Evolutionary conservation across 2,888 invertebrate species (phyloP).

Genomic region (Lordiphosa fenestrarum): DNA sequence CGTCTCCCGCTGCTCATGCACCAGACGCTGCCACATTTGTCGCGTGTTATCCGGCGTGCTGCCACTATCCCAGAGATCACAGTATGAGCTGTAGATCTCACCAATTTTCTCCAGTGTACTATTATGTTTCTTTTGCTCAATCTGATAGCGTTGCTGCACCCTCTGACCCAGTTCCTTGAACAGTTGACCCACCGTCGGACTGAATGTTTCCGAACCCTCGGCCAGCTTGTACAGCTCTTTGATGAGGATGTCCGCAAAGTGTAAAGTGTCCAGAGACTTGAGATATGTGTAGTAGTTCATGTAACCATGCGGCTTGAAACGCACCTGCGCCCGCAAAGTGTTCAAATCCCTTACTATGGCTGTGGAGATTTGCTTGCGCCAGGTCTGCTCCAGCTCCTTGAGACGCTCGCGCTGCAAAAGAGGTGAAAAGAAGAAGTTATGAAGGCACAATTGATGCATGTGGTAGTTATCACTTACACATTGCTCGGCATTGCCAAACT

Average conservation of each 20-base stretch:
- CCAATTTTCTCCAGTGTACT: constrained; percentile 85
- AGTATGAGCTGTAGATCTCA: constrained; percentile 84
- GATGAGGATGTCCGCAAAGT: constrained; percentile 85
- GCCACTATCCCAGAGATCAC: constrained; percentile 83
- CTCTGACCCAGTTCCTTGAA: constrained; percentile 86
- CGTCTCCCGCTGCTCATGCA: constrained; percentile 81
- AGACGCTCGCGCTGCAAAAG: constrained; percentile 83
- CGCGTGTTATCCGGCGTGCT: constrained; percentile 82
- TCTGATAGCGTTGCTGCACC: constrained; percentile 85
- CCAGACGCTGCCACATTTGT: constrained; percentile 87
- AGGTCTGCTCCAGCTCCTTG: constrained; percentile 83
- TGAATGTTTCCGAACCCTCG: constrained; percentile 90
- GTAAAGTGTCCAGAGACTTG: constrained; percentile 83
- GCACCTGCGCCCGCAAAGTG: constrained; percentile 84
- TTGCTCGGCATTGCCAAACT: constrained; percentile 77
- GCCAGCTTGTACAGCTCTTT: constrained; percentile 87
- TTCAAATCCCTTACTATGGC: constrained; percentile 87
- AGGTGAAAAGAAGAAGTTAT: too few relatives aligned
- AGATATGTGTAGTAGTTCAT: constrained; percentile 88
- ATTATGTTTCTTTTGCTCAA: constrained; percentile 84
- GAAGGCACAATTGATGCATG: too few relatives aligned
- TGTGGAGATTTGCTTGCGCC: constrained; percentile 84
- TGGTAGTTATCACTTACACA: constrained; percentile 79
- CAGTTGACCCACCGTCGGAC: constrained; percentile 85
- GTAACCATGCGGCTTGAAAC: constrained; percentile 81